phyloP scores from a whole-genome alignment of 1,140 invertebrate genomes.

The Drosophila bifasciata region DNA sequence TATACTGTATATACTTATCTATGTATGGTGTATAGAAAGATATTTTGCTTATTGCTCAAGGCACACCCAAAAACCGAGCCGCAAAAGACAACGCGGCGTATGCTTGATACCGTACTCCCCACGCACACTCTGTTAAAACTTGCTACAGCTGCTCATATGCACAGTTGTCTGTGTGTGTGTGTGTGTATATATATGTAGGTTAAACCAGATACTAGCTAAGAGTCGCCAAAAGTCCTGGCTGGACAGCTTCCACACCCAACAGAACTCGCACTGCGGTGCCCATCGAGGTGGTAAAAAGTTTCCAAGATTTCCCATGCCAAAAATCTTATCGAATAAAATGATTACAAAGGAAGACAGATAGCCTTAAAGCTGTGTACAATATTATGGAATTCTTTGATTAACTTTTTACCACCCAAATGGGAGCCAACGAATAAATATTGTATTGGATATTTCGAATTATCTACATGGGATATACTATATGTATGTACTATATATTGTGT shows the following conservation, averaged over 20 bases:
- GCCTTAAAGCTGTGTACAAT: too few species aligned
- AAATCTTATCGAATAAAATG: too few species aligned
- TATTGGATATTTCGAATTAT: constrained; percentile 2
- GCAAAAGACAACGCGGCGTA: constrained; percentile 53
- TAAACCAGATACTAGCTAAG: constrained; percentile 17
- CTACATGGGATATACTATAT: constrained; percentile 10
- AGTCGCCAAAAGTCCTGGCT: constrained; percentile 1
- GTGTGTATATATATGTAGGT: constrained; percentile 8
- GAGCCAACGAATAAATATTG: background rate
- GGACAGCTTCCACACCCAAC: constrained; percentile 4
- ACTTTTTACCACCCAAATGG: background rate
- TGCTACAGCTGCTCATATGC: constrained; percentile 7
- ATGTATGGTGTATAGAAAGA: constrained; percentile 34
- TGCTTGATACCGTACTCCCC: constrained; percentile 43
- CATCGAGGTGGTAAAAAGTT: too few species aligned
- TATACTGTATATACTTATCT: background rate
- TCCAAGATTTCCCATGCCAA: too few species aligned
- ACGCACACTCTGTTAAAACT: constrained; percentile 12
- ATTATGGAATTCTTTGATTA: too few species aligned
- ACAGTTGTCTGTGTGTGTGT: background rate
- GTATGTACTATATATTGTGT: background rate
- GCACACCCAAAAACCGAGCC: constrained; percentile 48
- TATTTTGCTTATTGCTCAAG: constrained; percentile 51
- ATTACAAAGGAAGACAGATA: too few species aligned
- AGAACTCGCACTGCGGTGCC: constrained; percentile 24